Conservation (phyloP, 2,888 invertebrate species). For the Drosophila putrida region DNA sequence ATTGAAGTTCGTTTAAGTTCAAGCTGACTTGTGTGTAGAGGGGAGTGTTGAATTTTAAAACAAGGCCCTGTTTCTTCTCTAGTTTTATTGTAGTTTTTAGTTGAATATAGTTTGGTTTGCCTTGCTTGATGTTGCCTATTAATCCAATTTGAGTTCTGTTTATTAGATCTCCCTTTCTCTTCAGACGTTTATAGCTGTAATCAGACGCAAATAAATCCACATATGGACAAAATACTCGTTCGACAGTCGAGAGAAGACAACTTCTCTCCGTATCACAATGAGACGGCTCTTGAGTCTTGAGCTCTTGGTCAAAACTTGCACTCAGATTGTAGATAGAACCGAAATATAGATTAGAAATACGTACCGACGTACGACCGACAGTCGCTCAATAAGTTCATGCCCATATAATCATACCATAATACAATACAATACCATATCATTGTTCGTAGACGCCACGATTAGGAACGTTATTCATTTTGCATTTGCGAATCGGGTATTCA, state of each 20-base stretch:
- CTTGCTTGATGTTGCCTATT: not conserved
- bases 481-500: not conserved
- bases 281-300: not conserved
- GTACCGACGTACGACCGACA: too few species aligned
- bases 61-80: not conserved
- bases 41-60: not conserved
- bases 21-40: not conserved
- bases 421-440: not conserved
- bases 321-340: slow-evolving; percentile 16
- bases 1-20: not conserved
- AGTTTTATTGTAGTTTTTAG: not conserved
- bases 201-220: not conserved
- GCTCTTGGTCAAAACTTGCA: slow-evolving; percentile 13
- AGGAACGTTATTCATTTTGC: not conserved
- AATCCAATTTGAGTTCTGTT: not conserved
- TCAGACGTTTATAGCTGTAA: not conserved
- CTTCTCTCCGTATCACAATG: not conserved
- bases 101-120: not conserved
- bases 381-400: slow-evolving; percentile 7
- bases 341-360: slow-evolving; percentile 10
- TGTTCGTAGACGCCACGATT: slow-evolving; percentile 8
- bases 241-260: not conserved
- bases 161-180: not conserved
- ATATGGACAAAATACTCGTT: not conserved
- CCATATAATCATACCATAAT: not conserved